Conservation (phyloP, 2,797 vertebrate species). For the Lindbergichthys nudifrons region DNA sequence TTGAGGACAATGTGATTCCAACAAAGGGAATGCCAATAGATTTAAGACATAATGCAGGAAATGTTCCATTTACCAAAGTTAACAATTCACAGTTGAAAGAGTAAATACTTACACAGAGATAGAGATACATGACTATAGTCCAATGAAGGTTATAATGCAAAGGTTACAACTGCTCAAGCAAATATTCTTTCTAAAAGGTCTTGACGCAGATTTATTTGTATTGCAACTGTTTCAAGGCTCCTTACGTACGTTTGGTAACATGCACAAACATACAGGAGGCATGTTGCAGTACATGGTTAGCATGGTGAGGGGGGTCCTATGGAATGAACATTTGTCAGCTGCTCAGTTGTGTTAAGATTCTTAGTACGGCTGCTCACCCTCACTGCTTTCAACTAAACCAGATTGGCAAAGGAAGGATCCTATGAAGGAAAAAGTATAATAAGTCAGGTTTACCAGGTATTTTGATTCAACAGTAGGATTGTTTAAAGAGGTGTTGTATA, state of each 20-base stretch:
- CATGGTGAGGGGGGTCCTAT: not conserved
- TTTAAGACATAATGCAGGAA: not conserved
- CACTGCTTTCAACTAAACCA: not conserved
- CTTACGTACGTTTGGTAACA: not conserved
- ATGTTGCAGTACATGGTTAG: not conserved
- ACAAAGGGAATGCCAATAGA: not conserved
- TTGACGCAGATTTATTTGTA: not conserved
- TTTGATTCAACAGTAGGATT: not conserved
- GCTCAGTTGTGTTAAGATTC: slow-evolving; percentile 10
- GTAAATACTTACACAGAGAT: not conserved
- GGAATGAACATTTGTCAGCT: slow-evolving; percentile 5
- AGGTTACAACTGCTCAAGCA: not conserved
- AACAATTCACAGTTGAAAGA: not conserved
- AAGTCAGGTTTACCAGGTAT: not conserved
- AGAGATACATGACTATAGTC: not conserved
- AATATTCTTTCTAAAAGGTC: not conserved
- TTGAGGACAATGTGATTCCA: not conserved
- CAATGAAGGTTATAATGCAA: not conserved
- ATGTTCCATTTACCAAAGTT: not conserved
- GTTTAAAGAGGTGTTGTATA: too few relatives aligned
- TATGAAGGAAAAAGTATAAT: not conserved
- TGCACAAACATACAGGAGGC: not conserved
- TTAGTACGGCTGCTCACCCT: not conserved
- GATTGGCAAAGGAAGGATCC: not conserved
- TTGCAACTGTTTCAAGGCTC: not conserved